Percentiles rank a stretch among this genome's conserved stretches.
Conservation (phyloP, 2,113 vertebrate species). For the Bostrychus sinensis region DNA sequence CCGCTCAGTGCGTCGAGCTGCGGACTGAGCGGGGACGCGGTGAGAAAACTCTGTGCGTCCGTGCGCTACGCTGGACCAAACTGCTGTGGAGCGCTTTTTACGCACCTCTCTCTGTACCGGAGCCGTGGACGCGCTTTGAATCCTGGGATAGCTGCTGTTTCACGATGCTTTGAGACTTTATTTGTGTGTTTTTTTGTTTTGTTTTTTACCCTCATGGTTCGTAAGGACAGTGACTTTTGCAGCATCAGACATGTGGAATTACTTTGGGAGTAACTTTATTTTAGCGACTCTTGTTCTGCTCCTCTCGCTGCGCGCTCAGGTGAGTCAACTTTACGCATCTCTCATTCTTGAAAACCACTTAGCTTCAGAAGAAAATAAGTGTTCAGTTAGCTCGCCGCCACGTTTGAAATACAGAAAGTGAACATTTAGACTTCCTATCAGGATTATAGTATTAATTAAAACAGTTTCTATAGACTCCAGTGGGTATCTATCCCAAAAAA, state of each 20-base stretch:
- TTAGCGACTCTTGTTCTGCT: conserved; percentile 60
- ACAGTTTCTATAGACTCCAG: no score
- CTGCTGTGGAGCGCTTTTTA: not conserved
- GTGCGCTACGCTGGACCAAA: conserved; percentile 56
- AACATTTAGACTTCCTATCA: no score
- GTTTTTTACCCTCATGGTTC: conserved; percentile 55
- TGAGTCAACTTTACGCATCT: conserved; percentile 57
- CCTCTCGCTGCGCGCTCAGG: conserved; percentile 71
- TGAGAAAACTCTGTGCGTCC: conserved; percentile 60
- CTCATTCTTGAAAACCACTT: not conserved
- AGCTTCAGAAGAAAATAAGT: no score
- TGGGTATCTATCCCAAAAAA: no score
- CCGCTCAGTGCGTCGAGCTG: conserved; percentile 59
- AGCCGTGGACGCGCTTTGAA: not conserved
- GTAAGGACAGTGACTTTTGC: conserved; percentile 12
- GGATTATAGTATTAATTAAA: no score
- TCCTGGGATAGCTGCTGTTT: not conserved
- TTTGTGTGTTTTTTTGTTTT: not conserved
- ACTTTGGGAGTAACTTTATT: conserved; percentile 58
- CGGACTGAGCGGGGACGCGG: conserved; percentile 33
- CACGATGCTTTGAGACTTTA: conserved; percentile 21
- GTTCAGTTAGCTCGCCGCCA: no score
- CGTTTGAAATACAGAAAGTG: no score
- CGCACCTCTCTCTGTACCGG: no score
- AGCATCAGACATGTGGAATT: conserved; percentile 80